Conservation (phyloP, 2,113 vertebrate species). For the Laticauda laticaudata region DNA sequence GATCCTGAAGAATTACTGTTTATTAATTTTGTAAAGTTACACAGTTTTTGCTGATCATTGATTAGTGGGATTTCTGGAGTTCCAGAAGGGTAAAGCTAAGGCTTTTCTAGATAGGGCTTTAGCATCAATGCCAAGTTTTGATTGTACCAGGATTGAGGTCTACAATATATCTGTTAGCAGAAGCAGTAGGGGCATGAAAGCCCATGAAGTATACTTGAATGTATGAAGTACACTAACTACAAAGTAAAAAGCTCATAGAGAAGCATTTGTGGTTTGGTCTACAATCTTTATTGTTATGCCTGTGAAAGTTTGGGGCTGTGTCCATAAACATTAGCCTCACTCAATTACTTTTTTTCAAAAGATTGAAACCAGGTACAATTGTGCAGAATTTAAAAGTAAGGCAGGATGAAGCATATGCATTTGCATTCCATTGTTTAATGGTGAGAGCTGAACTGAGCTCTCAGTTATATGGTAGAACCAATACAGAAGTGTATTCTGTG, state of each 20-base stretch:
- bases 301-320: neutral
- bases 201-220: neutral
- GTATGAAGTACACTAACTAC: neutral
- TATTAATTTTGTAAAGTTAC: neutral
- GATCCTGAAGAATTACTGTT: neutral
- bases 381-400: neutral
- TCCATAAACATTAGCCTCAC: neutral
- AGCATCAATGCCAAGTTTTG: neutral
- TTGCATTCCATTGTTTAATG: neutral
- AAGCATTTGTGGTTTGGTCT: neutral
- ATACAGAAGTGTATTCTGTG: neutral
- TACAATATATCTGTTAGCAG: neutral
- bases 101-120: neutral
- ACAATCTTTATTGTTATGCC: neutral
- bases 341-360: neutral
- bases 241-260: neutral
- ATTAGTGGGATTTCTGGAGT: neutral
- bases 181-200: neutral
- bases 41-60: neutral
- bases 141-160: neutral
- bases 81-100: neutral
- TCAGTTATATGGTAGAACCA: neutral
- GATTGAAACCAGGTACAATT: neutral
- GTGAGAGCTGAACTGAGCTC: neutral
- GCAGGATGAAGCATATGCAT: neutral